These are phyloP conservation scores for Sylvilagus bachmani DNA, from an alignment of 2,113 vertebrate genomes.

Conservation along the genomic window DNA sequence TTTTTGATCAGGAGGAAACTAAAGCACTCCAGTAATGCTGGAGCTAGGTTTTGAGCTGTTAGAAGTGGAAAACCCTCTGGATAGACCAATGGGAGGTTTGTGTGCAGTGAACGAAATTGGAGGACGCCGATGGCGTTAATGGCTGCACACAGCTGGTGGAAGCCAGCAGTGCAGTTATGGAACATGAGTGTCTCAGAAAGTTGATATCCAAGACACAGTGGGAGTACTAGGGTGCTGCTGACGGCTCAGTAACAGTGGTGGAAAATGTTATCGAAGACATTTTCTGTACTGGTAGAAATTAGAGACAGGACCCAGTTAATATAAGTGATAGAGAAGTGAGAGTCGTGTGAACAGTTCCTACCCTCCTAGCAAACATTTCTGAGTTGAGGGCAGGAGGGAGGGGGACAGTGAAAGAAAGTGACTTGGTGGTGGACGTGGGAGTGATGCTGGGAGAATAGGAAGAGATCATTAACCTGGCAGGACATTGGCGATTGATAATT, in stretches of 20 bases:
- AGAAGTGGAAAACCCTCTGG: neutral
- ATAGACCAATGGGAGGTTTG: neutral
- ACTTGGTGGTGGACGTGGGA: neutral
- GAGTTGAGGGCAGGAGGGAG: neutral
- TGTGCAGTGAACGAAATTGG: neutral
- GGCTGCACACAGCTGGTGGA: neutral
- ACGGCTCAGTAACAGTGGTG: neutral
- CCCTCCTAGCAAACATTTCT: neutral
- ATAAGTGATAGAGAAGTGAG: neutral
- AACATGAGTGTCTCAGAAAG: neutral
- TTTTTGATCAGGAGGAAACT: neutral
- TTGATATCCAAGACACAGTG: neutral
- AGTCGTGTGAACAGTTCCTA: neutral
- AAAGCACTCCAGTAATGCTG: neutral
- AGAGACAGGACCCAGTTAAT: neutral
- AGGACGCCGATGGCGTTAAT: neutral
- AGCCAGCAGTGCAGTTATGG: neutral
- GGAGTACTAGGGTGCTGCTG: neutral
- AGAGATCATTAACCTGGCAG: conserved; percentile 24
- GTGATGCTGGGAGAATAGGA: neutral
- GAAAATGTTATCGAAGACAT: neutral
- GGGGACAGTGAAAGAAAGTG: neutral
- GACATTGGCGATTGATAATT: neutral
- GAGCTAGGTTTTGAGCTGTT: neutral
- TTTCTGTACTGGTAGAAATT: conserved; percentile 1